Conservation (phyloP, 2,113 vertebrate species). For the Rhinogobius similis region DNA sequence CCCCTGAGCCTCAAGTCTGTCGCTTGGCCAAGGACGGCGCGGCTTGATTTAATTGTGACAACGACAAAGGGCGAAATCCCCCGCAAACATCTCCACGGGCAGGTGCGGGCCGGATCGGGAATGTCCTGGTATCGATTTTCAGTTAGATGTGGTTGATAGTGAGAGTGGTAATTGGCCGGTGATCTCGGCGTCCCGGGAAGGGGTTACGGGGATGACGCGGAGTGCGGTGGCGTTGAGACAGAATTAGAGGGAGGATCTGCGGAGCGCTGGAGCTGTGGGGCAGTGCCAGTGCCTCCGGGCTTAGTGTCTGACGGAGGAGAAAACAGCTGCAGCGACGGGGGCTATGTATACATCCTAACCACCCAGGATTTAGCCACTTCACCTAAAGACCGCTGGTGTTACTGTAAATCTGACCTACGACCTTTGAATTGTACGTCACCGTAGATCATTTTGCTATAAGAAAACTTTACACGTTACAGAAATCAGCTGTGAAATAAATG, state of each 20-base stretch:
- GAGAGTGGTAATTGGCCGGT: slow-evolving; percentile 60
- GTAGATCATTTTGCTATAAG: too few relatives aligned
- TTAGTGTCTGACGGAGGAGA: slow-evolving; percentile 12
- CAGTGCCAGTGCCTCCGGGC: slow-evolving; percentile 2
- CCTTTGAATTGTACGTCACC: too few relatives aligned
- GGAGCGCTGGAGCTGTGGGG: background rate
- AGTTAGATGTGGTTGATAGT: slow-evolving; percentile 38
- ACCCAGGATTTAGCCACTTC: background rate
- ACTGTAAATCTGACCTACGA: background rate
- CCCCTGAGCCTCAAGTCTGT: slow-evolving; percentile 31
- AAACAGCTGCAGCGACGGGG: slow-evolving; percentile 1
- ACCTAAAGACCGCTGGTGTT: background rate
- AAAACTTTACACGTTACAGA: too few relatives aligned
- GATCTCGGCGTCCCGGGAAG: slow-evolving; percentile 51
- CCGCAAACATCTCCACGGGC: slow-evolving; percentile 33
- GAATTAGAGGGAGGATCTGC: slow-evolving; percentile 4
- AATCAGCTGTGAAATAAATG: too few relatives aligned
- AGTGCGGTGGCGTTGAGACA: slow-evolving; percentile 13
- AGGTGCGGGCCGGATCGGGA: slow-evolving; percentile 56
- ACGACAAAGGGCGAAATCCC: slow-evolving; percentile 31
- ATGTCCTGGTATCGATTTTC: slow-evolving; percentile 67
- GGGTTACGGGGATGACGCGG: slow-evolving; percentile 57
- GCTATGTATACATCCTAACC: slow-evolving; percentile 1
- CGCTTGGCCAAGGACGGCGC: slow-evolving; percentile 41
- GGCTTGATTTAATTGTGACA: slow-evolving; percentile 50